Evolutionary conservation across 2,113 vertebrate genomes (phyloP), one percentile per base, ranked within the genome.

Genomic region (Gallinago jamesoni): DNA sequence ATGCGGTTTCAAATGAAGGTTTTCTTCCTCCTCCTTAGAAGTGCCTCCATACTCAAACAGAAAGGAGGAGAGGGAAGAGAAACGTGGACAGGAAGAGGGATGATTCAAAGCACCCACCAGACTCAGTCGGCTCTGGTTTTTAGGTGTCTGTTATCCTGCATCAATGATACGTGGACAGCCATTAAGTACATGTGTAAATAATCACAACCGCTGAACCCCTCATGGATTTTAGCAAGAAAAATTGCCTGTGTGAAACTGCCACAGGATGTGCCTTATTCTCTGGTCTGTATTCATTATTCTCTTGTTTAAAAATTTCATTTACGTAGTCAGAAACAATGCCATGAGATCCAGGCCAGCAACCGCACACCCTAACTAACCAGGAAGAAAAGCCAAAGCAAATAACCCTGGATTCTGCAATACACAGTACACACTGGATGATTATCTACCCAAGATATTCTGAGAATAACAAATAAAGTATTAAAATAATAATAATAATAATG

Each of bases 361-460:
- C 57, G 0, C 96, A 95, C 68, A 18, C 66, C 79, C 96, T 74
- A 84, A 93, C 79, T 85, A 90, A 93, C 92, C n/a, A 56, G 83
- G 73, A 93, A 72, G 94, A 87, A 94, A 96, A 94, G 90, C 92
- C 96, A 96, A 94, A 96, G 90, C 79, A 96, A 96, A 96, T 93
- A 96, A 67, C 89, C 73, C 86, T 48, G 83, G 48, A 83, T 92
- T 96, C 92, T 90, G 92, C 90, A 90, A 59, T 12, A 84, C 80
- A 85, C 53, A 80, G 67, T 35, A 52, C 63, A 64, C 72, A 72
- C 68, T 77, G 87, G 50, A 7, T 93, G 80, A 93, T 67, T 85
- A 90, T 60, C 60, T 73, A 81, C 64, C 25, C 76, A 35, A 90
- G 91, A 67, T 81, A 91, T 31, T 88, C 79, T 52, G 56, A 81